Evolutionary conservation across 2,888 invertebrate genomes (phyloP).

Genomic region (Tetramorium bicarinatum): DNA sequence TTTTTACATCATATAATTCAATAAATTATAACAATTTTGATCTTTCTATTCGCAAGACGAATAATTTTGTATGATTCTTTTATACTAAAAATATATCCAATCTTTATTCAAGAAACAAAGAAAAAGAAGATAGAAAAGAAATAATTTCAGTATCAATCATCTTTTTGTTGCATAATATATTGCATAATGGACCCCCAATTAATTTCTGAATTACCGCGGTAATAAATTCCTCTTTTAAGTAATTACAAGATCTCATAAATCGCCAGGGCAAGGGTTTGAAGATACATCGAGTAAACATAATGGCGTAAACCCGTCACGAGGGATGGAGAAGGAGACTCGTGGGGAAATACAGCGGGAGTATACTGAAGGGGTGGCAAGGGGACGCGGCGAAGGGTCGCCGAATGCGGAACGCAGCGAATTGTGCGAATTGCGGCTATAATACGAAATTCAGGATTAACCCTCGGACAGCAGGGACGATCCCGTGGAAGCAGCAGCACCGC

Average conservation of each 20-base stretch:
- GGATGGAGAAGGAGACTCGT: constrained; percentile 17
- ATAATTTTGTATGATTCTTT: background rate
- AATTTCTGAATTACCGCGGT: background rate
- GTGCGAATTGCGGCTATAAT: constrained; percentile 76
- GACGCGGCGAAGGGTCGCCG: constrained; percentile 59
- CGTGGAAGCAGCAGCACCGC: constrained; percentile 52
- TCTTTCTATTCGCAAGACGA: background rate
- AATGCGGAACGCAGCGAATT: constrained; percentile 71
- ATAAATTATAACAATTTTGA: background rate
- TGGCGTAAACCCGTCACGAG: constrained; percentile 36
- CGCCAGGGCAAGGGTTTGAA: constrained; percentile 12
- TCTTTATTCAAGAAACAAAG: background rate
- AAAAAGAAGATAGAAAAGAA: no score
- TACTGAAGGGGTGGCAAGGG: constrained; percentile 37
- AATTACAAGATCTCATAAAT: constrained; percentile 40
- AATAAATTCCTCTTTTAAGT: constrained; percentile 22
- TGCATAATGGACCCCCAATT: background rate
- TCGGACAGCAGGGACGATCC: constrained; percentile 54
- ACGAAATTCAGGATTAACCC: constrained; percentile 76
- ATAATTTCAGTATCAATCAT: background rate
- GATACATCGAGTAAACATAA: constrained; percentile 40
- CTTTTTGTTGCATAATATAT: background rate
- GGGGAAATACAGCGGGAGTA: background rate
- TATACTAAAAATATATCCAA: background rate
- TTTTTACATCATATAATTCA: background rate